These are phyloP conservation scores for Phrynocephalus guinanensis DNA, from an alignment of 2,797 vertebrate genomes.

Conservation along the genomic window DNA sequence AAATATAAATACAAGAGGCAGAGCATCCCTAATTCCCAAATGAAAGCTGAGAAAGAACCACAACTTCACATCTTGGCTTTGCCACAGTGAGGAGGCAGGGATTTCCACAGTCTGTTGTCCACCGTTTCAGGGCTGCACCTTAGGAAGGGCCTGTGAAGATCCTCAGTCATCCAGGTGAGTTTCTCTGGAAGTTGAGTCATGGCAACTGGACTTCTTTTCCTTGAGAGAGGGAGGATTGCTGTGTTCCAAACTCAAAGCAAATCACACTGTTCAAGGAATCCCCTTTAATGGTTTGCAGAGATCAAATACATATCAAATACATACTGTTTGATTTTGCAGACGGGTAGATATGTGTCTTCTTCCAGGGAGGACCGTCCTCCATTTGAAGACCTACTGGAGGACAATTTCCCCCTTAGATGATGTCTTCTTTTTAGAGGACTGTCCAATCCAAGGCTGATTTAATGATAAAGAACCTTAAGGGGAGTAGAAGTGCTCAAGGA, in stretches of 20 bases:
- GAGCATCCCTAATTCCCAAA: background rate
- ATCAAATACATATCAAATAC: background rate
- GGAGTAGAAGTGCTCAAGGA: too few species aligned
- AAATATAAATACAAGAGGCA: background rate
- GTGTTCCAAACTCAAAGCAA: conserved; percentile 7
- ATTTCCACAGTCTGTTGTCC: background rate
- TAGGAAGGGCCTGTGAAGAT: too few species aligned
- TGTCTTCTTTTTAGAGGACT: too few species aligned
- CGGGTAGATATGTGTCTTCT: too few species aligned
- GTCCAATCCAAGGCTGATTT: too few species aligned
- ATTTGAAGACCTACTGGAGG: too few species aligned
- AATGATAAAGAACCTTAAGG: too few species aligned
- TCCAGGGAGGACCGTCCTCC: too few species aligned
- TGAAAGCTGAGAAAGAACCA: background rate
- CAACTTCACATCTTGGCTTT: background rate
- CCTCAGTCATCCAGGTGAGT: too few species aligned
- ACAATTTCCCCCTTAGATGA: too few species aligned
- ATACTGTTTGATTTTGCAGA: background rate
- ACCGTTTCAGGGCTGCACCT: background rate
- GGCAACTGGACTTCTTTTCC: too few species aligned
- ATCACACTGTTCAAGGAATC: background rate
- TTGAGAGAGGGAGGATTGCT: background rate
- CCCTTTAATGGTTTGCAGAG: background rate
- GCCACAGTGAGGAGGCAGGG: background rate
- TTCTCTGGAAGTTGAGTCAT: too few species aligned